Base-by-base conservation (phyloP, 2,888 invertebrate genomes). In the Junonia oenone region DNA sequence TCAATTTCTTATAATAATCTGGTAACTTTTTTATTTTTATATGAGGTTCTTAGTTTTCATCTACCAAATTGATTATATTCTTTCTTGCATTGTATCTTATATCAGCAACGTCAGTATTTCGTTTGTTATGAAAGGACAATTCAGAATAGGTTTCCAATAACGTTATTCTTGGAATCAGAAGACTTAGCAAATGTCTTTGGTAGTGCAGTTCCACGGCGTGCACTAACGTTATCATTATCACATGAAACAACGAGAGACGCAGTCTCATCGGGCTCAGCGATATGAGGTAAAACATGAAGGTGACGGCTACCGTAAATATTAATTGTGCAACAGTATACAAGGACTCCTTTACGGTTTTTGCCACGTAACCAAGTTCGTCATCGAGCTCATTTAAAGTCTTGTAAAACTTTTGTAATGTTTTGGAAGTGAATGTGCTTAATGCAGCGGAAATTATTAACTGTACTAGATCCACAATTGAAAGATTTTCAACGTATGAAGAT, bases 291-390 rank as follows among this genome's bases (percentile, higher is more conserved):
- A 37, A 37, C 15, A 14, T 15, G 6, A 37, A 1, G 0, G 6
- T 14, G 6, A 37, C 6, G 5, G 14, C 15, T 6, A 37, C n/a
- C 0, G 2, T 37, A n/a, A 14, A 8, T 5, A 37, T 5, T 15
- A 37, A 37, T 37, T 46, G 81, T 52, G 45, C 72, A 76, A n/a
- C 29, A 31, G 26, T 47, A 33, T 47, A 43, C 8, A 43, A 6
- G 0, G 17, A 14, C 2, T 47, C 27, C 14, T 37, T 35, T 31
- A 40, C 31, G 2, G 19, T 40, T 37, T 13, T 31, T 2, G n/a
- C 0, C 48, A 11, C 22, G 51, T 50, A 15, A 53, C 57, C 11
- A 58, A 62, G 53, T 50, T 60, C 59, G 13, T 38, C 43, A 38
- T 68, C 65, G 38, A 64, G 60, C 37, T 59, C 51, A 19, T 47